Percentiles rank a stretch among this genome's conserved stretches.
phyloP scores from a whole-genome alignment of 2,888 invertebrate genomes.

The Agrenia bidenticulata region DNA sequence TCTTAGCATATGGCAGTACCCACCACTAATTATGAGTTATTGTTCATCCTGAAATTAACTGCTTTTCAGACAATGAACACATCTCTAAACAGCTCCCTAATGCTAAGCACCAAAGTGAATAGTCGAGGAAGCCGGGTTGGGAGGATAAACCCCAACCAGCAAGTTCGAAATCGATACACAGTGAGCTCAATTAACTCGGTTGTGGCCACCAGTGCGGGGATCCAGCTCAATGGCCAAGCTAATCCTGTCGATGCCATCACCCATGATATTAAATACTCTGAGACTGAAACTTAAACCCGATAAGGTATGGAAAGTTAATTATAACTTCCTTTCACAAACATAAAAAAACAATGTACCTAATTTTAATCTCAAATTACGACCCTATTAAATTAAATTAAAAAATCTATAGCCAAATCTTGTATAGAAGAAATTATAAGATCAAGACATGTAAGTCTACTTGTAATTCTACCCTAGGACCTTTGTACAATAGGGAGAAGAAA shows the following conservation, averaged over 20 bases:
- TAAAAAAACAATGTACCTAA: no score
- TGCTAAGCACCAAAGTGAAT: slow-evolving; percentile 23
- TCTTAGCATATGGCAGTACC: no score
- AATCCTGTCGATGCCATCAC: slow-evolving; percentile 8
- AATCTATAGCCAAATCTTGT: no score
- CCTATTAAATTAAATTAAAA: no score
- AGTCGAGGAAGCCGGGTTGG: background rate
- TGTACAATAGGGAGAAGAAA: no score
- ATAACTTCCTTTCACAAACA: no score
- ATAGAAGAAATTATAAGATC: no score
- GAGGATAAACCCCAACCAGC: background rate
- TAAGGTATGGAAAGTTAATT: background rate
- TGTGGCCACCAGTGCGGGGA: slow-evolving; percentile 4
- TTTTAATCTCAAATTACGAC: no score
- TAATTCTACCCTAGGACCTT: no score
- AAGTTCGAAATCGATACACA: slow-evolving; percentile 8
- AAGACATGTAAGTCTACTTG: no score
- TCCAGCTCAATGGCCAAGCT: background rate
- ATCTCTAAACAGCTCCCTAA: slow-evolving; percentile 30
- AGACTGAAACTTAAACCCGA: background rate
- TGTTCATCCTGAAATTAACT: background rate
- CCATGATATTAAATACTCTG: slow-evolving; percentile 1
- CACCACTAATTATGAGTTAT: no score
- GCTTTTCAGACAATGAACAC: slow-evolving; percentile 30
- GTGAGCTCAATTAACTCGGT: slow-evolving; percentile 15